Base-by-base conservation (phyloP, 2,888 invertebrate genomes). In the Dicyrtoma fusca region DNA sequence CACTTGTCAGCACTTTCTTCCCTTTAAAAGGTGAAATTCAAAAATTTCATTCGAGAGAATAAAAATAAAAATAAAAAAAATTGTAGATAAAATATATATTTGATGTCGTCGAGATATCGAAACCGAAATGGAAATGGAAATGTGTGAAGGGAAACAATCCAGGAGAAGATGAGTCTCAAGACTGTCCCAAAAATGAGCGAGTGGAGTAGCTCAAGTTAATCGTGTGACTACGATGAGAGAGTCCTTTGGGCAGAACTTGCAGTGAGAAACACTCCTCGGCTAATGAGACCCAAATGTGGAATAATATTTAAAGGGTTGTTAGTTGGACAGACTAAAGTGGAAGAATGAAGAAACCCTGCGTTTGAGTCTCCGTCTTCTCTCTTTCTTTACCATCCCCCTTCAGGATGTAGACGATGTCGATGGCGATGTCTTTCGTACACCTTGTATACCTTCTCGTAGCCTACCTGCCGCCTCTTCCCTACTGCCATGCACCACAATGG, bases 331-430 rank as follows among this genome's bases (percentile, higher is more conserved):
- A 68, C 55, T 55, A 51, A 42, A 63, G 62, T 62, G 21, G 70
- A 62, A 62, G 70, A 70, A 70, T 70, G 70, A 70, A 69, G 69
- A 69, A 57, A 69, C 66, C 57, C 55, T 61, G 19, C 10, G 45
- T 19, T 23, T 55, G 42, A 42, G 55, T 57, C 53, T 25, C 53
- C 53, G 25, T 66, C 66, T 59, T 59, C 69, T 69, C 61, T 62
- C 70, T 62, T 26, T 61, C 61, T 23, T 26, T 17, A 53, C 21
- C 53, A 25, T 26, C 34, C 59, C 25, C 34, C 34, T 34, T 21
- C 55, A 34, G 34, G 34, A 34, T 34, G 34, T 34, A 8, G 34
- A 34, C 8, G 4, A n/a, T 34, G 34, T 34, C 34, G 34, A 5
- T 3, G 34, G 8, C 8, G 4, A 3, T 34, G 4, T 34, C 34